Conservation (phyloP, 2,888 invertebrate genomes). For the Drosophila leonis region DNA sequence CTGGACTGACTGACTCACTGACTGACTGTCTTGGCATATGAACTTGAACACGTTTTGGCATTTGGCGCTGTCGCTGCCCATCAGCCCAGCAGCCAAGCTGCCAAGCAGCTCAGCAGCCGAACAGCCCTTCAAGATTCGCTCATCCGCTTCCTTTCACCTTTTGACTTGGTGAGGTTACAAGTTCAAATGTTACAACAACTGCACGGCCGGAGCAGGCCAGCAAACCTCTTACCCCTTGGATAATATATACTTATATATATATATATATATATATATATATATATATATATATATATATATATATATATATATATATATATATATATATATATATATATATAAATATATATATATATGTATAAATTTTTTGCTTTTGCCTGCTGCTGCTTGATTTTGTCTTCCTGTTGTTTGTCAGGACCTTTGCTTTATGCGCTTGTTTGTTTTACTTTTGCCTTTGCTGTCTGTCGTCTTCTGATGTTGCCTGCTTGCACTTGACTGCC, state of each 20-base stretch:
- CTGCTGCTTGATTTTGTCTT: slow-evolving; percentile 61
- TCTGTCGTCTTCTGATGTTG: slow-evolving; percentile 32
- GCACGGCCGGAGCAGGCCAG: background rate
- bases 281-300: no score
- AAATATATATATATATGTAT: no score
- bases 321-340: background rate
- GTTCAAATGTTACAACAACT: slow-evolving; percentile 49
- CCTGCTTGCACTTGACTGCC: slow-evolving; percentile 63
- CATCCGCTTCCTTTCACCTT: slow-evolving; percentile 60
- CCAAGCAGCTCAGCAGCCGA: background rate
- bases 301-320: background rate
- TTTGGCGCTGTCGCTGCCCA: slow-evolving; percentile 21
- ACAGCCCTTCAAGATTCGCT: slow-evolving; percentile 19
- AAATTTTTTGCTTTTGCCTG: slow-evolving; percentile 12
- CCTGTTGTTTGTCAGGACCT: slow-evolving; percentile 63
- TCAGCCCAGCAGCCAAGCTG: background rate
- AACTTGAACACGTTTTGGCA: slow-evolving; percentile 65
- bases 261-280: background rate
- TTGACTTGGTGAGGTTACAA: slow-evolving; percentile 56
- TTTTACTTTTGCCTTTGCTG: slow-evolving; percentile 49
- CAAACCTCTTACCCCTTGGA: slow-evolving; percentile 15
- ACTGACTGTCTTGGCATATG: slow-evolving; percentile 36
- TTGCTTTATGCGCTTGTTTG: slow-evolving; percentile 60
- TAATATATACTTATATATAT: background rate
- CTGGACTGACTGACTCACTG: slow-evolving; percentile 18